Evolutionary conservation across 2,888 invertebrate genomes (phyloP).

Genomic region (Argyra leucocephala): DNA sequence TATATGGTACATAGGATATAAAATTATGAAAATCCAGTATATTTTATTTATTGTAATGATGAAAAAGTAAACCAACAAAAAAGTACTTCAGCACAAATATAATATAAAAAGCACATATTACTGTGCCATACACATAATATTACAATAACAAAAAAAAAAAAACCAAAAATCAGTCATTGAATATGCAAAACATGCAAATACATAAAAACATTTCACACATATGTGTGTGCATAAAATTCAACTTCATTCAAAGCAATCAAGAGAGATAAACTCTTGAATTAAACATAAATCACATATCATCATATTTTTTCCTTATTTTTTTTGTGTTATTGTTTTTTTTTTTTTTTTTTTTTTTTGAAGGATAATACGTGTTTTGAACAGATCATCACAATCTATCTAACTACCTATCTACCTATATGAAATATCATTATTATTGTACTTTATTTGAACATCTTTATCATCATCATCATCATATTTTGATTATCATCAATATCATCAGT

Average conservation of each 20-base stretch:
- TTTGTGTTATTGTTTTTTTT: not conserved
- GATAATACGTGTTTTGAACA: slow-evolving; percentile 6
- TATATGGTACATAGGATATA: too few species aligned
- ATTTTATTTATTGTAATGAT: too few species aligned
- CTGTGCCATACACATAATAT: too few species aligned
- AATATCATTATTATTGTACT: not conserved
- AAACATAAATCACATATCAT: slow-evolving; percentile 10
- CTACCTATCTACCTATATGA: not conserved
- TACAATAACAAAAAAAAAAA: too few species aligned
- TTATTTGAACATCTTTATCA: not conserved
- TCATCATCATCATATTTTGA: not conserved
- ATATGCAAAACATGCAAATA: slow-evolving; percentile 6
- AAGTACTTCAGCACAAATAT: too few species aligned
- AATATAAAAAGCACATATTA: too few species aligned
- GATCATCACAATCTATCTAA: not conserved
- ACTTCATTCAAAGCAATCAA: slow-evolving; percentile 5
- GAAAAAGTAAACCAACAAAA: too few species aligned
- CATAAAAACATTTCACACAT: slow-evolving; percentile 1
- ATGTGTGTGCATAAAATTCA: slow-evolving; percentile 5
- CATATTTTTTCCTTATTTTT: not conserved
- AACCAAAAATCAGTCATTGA: not conserved
- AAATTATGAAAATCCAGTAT: too few species aligned
- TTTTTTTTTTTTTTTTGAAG: not conserved
- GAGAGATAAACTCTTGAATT: slow-evolving; percentile 11
- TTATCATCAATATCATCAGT: not conserved